These are phyloP conservation scores for Peromyscus californicus DNA, from an alignment of 2,113 vertebrate genomes.

Conservation along the genomic window DNA sequence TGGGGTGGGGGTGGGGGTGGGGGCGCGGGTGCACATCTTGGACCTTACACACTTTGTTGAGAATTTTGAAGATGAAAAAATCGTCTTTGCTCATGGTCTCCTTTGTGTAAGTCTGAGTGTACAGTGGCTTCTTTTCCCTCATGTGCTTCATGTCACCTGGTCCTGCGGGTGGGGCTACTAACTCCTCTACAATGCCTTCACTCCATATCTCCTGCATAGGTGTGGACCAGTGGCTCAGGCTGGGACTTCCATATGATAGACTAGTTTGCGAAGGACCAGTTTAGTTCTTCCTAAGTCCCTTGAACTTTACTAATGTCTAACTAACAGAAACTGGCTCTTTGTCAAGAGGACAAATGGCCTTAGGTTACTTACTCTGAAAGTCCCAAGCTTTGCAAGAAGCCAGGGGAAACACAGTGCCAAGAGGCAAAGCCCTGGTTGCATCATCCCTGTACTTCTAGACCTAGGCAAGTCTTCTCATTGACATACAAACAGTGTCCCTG, in stretches of 20 bases:
- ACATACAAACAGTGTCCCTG: neutral
- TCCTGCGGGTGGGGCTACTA: neutral
- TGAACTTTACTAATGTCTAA: neutral
- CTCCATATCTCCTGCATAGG: neutral
- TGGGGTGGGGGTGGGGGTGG: neutral
- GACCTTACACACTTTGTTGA: neutral
- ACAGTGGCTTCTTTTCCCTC: neutral
- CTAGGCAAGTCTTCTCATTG: neutral
- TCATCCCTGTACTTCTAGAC: neutral
- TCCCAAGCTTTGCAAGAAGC: neutral
- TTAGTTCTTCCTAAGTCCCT: neutral
- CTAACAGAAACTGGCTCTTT: neutral
- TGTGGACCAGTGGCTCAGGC: neutral
- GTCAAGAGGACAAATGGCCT: neutral
- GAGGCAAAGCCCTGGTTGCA: neutral
- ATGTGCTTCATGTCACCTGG: neutral
- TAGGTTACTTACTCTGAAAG: neutral
- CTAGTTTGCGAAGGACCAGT: neutral
- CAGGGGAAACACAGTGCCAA: neutral
- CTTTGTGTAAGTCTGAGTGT: neutral
- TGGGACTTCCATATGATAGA: neutral
- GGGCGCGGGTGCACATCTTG: neutral
- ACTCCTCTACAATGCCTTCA: neutral
- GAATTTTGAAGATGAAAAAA: constrained; percentile 5
- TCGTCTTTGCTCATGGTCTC: neutral